Base-by-base conservation (phyloP, 23 tunicate species). In the Ciona savignyi region DNA sequence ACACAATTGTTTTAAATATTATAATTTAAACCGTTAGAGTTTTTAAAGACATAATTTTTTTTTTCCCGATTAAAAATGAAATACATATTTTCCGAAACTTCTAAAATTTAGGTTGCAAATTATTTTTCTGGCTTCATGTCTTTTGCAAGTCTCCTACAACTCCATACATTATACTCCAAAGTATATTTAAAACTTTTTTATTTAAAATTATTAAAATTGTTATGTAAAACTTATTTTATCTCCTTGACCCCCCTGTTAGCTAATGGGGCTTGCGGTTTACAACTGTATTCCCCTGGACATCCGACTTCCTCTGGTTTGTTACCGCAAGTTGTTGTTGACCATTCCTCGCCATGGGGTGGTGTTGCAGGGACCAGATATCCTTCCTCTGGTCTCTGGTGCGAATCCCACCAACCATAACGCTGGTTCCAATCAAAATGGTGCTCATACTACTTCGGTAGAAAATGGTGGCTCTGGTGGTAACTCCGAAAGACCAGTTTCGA, bases 231-330 rank as follows among this genome's bases (percentile, higher is more conserved):
- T 32, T 30, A 31, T 30, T 70, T 2, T 30, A 24, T 33, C 22
- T 30, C 4, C 73, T 69, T 69, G 33, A 69, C 73, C 25, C 21
- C 1, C 27, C 2, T 56, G 28, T 30, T 60, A 88, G 96, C 68
- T 88, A 0, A 79, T 88, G 84, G 96, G 96, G 2, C 66, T 88
- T 20, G 96, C 96, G 0, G 96, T 88, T 25, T 88, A 88, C 76
- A 88, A 88, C 76, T 77, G 88, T 76, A 88, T 83, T 22, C 82
- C 96, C 31, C 84, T 88, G 29, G 85, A 88, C 56, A 76, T 88
- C 25, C 66, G 96, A 20, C 30, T 88, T 34, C 96, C 96, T 19
- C 29, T 88, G 72, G 77, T 88, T 34, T 82, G 86, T 30, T 88
- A 88, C 65, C 76, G 88, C 21, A 88, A 88, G 62, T 70, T 88